Evolutionary conservation across 1,140 invertebrate genomes (phyloP), one percentile per base, ranked within the genome.

Genomic region (Drosophila kikkawai): DNA sequence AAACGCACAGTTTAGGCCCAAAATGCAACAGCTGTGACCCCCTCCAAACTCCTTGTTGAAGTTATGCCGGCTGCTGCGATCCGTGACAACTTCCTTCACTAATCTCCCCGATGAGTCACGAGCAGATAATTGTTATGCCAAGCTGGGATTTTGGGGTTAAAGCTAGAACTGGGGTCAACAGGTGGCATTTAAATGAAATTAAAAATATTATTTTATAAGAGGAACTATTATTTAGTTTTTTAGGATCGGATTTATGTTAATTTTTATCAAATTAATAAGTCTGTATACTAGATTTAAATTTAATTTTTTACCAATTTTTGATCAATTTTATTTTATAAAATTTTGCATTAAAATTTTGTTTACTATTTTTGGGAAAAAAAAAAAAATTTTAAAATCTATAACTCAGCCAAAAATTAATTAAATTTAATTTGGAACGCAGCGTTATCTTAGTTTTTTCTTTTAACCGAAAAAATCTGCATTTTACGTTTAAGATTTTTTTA

Each of bases 1-100:
- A 64, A 75, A 73, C 80, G 85, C 85, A 79, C 79, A 88, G 81
- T 88, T 81, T 88, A 82, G 85, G 85, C 85, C 45, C 70, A 79
- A 41, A 55, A 90, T 90, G 85, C 81, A 85, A 85, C 85, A 90
- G 85, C 85, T 90, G 85, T 66, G 70, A 65, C 69, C 55, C 76
- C 78, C 41, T n/a, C 15, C 39, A 32, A 44, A 26, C 55, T 45
- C 64, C 19, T 12, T 22, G 34, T 11, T 32, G 9, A 36, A 64
- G 53, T 64, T 64, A 41, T 17, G 55, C 61, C 55, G 36, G 13
- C 37, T 61, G 61, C 57, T 41, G 26, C 58, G 61, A 65, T 34
- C 61, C 56, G 17, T 65, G 61, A 65, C 61, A 65, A 65, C 61
- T 65, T 65, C 29, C 61, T 65, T 56, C 37, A 34, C 61, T 65